These are phyloP conservation scores for Pontoporia blainvillei DNA, from an alignment of 2,113 vertebrate species.

Conservation along the genomic window DNA sequence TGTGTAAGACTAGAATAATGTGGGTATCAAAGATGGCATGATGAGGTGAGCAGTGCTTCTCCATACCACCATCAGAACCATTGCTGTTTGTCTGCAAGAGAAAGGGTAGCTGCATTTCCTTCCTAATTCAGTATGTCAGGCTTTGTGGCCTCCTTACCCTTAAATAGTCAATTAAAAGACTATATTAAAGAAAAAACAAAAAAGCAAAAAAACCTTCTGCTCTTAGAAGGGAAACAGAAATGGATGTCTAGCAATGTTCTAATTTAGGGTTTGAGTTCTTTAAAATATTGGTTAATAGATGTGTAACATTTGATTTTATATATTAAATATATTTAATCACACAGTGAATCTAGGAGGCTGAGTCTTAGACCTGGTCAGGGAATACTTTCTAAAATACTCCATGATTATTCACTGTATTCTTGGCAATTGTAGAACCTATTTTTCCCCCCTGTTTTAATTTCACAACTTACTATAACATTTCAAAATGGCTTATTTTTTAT, in stretches of 20 bases:
- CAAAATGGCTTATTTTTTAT: neutral
- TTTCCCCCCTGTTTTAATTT: neutral
- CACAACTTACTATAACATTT: neutral
- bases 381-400: neutral
- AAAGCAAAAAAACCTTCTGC: neutral
- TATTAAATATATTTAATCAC: neutral
- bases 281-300: slow-evolving; percentile 5
- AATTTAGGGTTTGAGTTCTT: neutral
- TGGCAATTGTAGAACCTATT: neutral
- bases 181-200: neutral
- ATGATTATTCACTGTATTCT: neutral
- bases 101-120: neutral
- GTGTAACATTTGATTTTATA: neutral
- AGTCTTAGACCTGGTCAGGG: neutral
- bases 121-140: neutral
- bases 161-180: neutral
- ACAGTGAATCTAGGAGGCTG: neutral
- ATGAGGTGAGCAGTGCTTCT: neutral
- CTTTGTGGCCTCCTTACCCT: neutral
- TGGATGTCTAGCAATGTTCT: neutral
- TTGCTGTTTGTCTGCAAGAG: neutral
- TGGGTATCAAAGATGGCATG: neutral
- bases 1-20: neutral
- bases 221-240: neutral
- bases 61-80: neutral